Evolutionary conservation across 2,888 invertebrate species (phyloP).

Genomic region (Spodoptera exigua): DNA sequence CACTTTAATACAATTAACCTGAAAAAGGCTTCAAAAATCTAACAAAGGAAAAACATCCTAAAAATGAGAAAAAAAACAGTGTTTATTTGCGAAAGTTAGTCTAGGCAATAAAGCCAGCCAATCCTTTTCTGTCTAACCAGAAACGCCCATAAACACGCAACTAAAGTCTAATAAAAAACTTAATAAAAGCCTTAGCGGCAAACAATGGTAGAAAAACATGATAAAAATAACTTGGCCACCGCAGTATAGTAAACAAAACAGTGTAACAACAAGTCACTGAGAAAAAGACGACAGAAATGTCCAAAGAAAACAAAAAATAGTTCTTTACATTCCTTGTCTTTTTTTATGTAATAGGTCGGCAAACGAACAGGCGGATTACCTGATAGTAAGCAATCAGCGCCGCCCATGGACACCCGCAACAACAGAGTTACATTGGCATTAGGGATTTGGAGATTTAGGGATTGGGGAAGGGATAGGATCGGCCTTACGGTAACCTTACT

Average conservation of each 20-base stretch:
- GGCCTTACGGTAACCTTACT: too few species aligned
- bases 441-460: too few species aligned
- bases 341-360: too few species aligned
- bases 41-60: background rate
- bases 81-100: constrained; percentile 11
- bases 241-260: constrained; percentile 4
- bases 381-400: too few species aligned
- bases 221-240: constrained; percentile 24
- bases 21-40: too few species aligned
- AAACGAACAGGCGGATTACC: too few species aligned
- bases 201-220: constrained; percentile 17
- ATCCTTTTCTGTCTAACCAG: background rate
- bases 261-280: background rate
- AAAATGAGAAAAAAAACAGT: background rate
- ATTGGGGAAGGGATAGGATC: too few species aligned
- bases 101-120: constrained; percentile 13
- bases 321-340: too few species aligned
- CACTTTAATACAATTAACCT: too few species aligned
- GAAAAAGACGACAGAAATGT: background rate
- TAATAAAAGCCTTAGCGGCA: constrained; percentile 25
- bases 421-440: too few species aligned
- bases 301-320: constrained; percentile 3
- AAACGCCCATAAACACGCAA: constrained; percentile 15
- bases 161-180: constrained; percentile 18
- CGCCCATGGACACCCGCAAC: too few species aligned